phyloP scores from a whole-genome alignment of 1,140 invertebrate genomes.

The Calliphora vicina region DNA sequence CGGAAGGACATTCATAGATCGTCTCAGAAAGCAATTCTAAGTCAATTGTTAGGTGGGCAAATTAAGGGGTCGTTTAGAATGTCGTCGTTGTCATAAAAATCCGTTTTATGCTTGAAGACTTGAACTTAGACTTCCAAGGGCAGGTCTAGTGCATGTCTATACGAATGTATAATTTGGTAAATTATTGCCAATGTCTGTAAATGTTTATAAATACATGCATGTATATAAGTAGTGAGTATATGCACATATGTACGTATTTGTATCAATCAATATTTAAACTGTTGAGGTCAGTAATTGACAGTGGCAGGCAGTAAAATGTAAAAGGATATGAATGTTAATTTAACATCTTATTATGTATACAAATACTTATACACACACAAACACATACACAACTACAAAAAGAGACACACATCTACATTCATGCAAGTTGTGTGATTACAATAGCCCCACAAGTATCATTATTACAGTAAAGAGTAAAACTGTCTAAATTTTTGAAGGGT shows the following conservation, averaged over 20 bases:
- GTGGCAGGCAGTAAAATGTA: background rate
- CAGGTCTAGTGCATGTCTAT: background rate
- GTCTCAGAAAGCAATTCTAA: no score
- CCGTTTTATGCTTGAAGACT: no score
- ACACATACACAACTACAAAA: background rate
- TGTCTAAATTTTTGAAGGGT: no score
- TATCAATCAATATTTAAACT: slow-evolving; percentile 16
- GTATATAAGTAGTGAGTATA: background rate
- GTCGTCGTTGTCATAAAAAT: no score
- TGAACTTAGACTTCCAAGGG: no score
- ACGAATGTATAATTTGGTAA: background rate
- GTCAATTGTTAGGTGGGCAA: no score
- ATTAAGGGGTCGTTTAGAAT: no score
- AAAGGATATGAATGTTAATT: slow-evolving; percentile 15
- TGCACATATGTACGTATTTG: background rate
- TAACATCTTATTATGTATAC: background rate
- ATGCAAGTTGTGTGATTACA: no score
- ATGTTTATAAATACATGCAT: background rate
- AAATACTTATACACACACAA: background rate
- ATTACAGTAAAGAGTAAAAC: no score
- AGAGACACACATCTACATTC: background rate
- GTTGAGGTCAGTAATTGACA: slow-evolving; percentile 9
- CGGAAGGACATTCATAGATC: no score
- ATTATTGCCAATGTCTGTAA: background rate
- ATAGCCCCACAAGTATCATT: no score